These are phyloP conservation scores for Otus scops DNA, from an alignment of 2,797 vertebrate genomes.

Conservation along the genomic window DNA sequence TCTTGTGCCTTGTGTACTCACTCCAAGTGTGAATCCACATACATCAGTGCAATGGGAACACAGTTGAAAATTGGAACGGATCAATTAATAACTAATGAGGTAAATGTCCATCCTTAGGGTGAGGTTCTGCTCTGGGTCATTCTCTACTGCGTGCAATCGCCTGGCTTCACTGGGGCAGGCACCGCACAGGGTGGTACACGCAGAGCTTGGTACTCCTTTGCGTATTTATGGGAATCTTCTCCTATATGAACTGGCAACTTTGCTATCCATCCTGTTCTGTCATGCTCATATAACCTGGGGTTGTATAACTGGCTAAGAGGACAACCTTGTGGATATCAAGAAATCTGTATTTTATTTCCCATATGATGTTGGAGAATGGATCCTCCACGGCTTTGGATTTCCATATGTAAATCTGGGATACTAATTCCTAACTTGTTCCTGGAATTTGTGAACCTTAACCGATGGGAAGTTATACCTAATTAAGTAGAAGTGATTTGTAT, in stretches of 20 bases:
- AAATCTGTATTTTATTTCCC: background rate
- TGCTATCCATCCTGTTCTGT: background rate
- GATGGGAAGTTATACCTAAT: background rate
- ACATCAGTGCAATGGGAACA: background rate
- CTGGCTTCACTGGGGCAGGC: background rate
- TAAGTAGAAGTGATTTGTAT: background rate
- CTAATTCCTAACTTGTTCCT: conserved; percentile 8
- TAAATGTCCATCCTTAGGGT: background rate
- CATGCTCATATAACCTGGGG: background rate
- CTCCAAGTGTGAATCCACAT: background rate
- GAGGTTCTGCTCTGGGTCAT: background rate
- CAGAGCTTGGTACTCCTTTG: background rate
- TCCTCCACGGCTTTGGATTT: background rate
- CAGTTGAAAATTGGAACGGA: background rate
- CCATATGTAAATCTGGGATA: background rate
- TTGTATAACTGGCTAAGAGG: background rate
- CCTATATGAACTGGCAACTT: background rate
- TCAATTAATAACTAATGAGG: background rate
- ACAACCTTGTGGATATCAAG: background rate
- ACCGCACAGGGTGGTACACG: rapidly evolving
- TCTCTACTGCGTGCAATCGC: background rate
- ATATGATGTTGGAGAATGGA: background rate
- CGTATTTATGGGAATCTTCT: background rate
- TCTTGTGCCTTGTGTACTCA: background rate
- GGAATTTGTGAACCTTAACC: background rate